Conservation (phyloP, 2,888 invertebrate species). For the Nemotelus pantherinus region DNA sequence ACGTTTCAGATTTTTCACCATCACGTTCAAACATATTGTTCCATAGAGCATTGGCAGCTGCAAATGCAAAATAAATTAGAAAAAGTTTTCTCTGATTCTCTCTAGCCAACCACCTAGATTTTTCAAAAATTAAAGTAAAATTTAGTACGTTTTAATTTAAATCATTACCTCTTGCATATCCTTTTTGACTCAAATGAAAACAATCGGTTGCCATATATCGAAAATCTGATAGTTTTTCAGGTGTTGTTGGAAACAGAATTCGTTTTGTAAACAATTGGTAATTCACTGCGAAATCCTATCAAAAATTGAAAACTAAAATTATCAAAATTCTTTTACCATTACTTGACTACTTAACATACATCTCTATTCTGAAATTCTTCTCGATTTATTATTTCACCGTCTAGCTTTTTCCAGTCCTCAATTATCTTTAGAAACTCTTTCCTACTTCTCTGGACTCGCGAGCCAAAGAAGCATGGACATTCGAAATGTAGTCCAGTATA, state of each 20-base stretch:
- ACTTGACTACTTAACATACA: not conserved
- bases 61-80: conserved; percentile 29
- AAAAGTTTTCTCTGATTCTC: too few relatives aligned
- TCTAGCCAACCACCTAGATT: too few relatives aligned
- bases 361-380: conserved; percentile 62
- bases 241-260: conserved; percentile 62
- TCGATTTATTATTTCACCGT: conserved; percentile 66
- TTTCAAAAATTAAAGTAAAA: conserved; percentile 1
- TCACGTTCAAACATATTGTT: conserved; percentile 70
- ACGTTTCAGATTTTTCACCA: conserved; percentile 64
- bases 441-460: conserved; percentile 57
- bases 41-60: conserved; percentile 70
- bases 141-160: not conserved
- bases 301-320: not conserved
- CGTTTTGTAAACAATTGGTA: conserved; percentile 67
- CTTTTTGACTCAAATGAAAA: conserved; percentile 72
- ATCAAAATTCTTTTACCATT: not conserved
- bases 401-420: conserved; percentile 67
- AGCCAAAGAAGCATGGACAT: conserved; percentile 70
- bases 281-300: conserved; percentile 70
- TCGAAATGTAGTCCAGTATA: conserved; percentile 64
- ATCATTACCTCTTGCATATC: conserved; percentile 67
- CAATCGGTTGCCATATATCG: conserved; percentile 70
- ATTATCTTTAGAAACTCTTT: conserved; percentile 65
- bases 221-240: conserved; percentile 65